Evolutionary conservation across 2,888 invertebrate genomes (phyloP), one percentile per base, ranked within the genome.

Genomic region (Napeogenes sylphis): DNA sequence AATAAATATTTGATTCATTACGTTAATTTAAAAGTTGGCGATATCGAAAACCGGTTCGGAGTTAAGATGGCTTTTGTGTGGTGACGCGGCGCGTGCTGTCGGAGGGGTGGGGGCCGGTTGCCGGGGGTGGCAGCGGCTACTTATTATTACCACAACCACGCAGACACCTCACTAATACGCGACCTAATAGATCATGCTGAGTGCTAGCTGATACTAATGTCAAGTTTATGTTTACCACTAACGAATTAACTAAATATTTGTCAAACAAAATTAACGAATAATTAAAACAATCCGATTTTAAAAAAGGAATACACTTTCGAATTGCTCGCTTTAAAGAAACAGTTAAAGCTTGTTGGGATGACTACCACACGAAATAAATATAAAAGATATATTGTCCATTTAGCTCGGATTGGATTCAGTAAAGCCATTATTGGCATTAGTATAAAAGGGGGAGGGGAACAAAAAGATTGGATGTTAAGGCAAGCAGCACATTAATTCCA

Each of bases 401-500:
- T 68, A 65, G 61, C 59, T 61, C 58, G 72, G 71, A 79, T 71
- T 70, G 73, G 72, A 72, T 75, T 75, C 70, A 71, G 74, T 76
- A 74, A 77, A 77, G 71, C 76, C 77, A 79, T 81, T 79, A 82
- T 76, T 77, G 75, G 75, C 70, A 81, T 81, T 78, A 81, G 75
- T 76, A 76, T 76, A 64, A 69, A 60, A 67, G 65, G 69, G 68
- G 73, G 71, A 78, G 73, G 79, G 71, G 70, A 73, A 75, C 71
- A 72, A 74, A 81, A 80, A 78, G 75, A 77, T 76, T 78, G 76
- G 76, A 81, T 76, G 78, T 78, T 78, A 81, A 80, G 79, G 81
- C 81, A 82, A 82, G 78, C 79, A 76, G 79, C 75, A 78, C 82
- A 84, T 84, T 83, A 83, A 84, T 84, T 85, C 81, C 81, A 80